phyloP scores from a whole-genome alignment of 2,797 vertebrate species.

The Rhinogobio ventralis region DNA sequence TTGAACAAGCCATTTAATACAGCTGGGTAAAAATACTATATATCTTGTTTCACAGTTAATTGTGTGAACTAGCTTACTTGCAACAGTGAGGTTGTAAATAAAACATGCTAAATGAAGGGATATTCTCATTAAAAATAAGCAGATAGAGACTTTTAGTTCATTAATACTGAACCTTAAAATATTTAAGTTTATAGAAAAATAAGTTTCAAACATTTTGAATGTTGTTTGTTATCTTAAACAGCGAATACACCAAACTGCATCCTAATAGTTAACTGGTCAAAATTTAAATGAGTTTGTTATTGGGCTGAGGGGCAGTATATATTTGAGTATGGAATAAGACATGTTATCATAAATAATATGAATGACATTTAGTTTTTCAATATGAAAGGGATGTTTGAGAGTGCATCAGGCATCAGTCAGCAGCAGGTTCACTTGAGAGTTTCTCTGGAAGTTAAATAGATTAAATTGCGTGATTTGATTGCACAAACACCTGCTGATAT shows the following conservation, averaged over 20 bases:
- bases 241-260: no score
- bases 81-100: background rate
- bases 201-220: background rate
- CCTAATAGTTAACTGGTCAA: background rate
- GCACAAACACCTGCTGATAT: constrained; percentile 16
- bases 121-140: background rate
- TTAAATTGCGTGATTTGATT: constrained; percentile 19
- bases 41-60: constrained; percentile 16
- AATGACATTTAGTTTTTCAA: background rate
- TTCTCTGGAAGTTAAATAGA: constrained; percentile 11
- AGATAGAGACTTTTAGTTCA: background rate
- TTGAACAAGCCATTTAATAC: background rate
- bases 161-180: background rate
- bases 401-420: background rate
- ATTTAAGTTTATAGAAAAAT: background rate
- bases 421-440: constrained; percentile 15
- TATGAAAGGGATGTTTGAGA: background rate
- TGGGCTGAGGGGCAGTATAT: background rate
- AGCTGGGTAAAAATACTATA: constrained; percentile 2
- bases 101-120: background rate
- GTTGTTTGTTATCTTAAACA: background rate
- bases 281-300: background rate
- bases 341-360: background rate
- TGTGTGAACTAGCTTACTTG: background rate
- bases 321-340: background rate